Evolutionary conservation across 2,797 vertebrate genomes (phyloP), one percentile per base, ranked within the genome.

Genomic region (Ambastaia sidthimunki): DNA sequence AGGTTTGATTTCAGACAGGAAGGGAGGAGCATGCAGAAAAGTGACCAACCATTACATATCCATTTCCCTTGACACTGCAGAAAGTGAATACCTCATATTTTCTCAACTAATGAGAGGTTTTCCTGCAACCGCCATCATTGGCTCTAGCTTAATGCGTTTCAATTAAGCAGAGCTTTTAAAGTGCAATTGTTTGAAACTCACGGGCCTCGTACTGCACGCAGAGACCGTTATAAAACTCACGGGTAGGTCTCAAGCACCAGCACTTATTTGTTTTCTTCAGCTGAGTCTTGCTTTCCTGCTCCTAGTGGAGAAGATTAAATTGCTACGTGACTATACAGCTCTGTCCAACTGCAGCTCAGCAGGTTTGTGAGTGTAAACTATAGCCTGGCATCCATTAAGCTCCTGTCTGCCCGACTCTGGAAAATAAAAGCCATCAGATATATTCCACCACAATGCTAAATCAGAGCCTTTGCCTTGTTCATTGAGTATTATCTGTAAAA

Each of bases 301-400:
- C 71, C 66, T 55, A 67, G 81, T 82, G 57, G 23, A 77, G 74
- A 66, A 80, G 77, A 66, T 88, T 86, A 81, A 81, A 81, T 86
- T 88, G 83, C 86, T 80, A 71, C 70, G 82, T 73, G 82, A 86
- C 82, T 86, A 66, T 83, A 76, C 66, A 81, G 70, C 83, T 87
- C 82, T 9, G 5, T 62, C 59, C 59, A 62, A 71, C 71, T 83
- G 41, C 75, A 31, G 60, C 83, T 90, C 87, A 86, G 85, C 88
- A 88, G 81, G 84, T 90, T 87, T 89, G 65, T 80, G 67, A 59
- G 44, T 72, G 80, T 73, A 86, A 90, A 86, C 83, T 87, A 86
- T 87, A 82, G 85, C 82, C 70, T 83, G 82, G 86, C 84, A 89
- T 71, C 86, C 87, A 84, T 70, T 78, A 83, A 86, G 77, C 57